Conservation (phyloP, 2,797 vertebrate species). For the Lacerta bilineata region DNA sequence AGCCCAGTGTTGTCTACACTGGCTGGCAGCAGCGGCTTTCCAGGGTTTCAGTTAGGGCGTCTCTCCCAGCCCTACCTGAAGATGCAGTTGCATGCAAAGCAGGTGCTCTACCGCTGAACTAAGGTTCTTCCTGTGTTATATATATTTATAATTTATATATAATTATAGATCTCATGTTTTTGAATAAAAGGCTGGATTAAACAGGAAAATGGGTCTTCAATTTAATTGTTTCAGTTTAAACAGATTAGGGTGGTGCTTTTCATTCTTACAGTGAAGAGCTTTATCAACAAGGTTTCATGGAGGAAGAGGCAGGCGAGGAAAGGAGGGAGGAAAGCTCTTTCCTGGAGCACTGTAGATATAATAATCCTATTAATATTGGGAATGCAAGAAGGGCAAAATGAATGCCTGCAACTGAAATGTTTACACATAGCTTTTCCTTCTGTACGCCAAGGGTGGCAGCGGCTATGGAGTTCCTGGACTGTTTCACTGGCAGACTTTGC, state of each 20-base stretch:
- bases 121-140: too few relatives aligned
- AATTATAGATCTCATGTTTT: too few relatives aligned
- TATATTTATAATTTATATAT: too few relatives aligned
- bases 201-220: background rate
- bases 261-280: background rate
- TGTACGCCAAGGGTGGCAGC: background rate
- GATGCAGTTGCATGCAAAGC: too few relatives aligned
- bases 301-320: background rate
- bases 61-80: too few relatives aligned
- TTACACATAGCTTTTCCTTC: slow-evolving; percentile 36
- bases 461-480: background rate
- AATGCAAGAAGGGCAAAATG: slow-evolving; percentile 6
- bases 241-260: accelerated
- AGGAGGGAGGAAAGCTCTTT: background rate
- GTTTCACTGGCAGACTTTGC: background rate
- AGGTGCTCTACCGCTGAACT: too few relatives aligned
- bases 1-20: too few relatives aligned
- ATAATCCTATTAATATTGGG: slow-evolving; percentile 30
- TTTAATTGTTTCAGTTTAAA: accelerated
- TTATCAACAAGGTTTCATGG: background rate
- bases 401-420: slow-evolving; percentile 43
- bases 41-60: too few relatives aligned
- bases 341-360: slow-evolving; percentile 4
- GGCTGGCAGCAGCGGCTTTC: too few relatives aligned
- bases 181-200: too few relatives aligned